Conservation (phyloP, 2,888 invertebrate genomes). For the Altica lythri region DNA sequence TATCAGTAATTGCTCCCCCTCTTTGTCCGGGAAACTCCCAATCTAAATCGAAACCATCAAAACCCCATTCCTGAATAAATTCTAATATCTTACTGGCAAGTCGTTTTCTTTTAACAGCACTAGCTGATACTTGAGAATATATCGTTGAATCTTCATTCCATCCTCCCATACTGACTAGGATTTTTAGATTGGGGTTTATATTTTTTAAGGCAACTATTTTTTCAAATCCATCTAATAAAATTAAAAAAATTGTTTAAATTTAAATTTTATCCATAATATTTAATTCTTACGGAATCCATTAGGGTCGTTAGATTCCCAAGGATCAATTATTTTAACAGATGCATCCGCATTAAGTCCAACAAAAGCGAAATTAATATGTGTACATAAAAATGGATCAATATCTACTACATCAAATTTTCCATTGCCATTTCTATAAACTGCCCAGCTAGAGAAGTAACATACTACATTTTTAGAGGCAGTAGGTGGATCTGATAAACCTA, state of each 20-base stretch:
- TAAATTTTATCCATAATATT: not conserved
- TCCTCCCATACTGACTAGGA: conserved; percentile 68
- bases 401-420: conserved; percentile 43
- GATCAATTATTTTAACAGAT: conserved; percentile 36
- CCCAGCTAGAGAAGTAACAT: conserved; percentile 47
- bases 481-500: too few species aligned
- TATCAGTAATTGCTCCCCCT: conserved; percentile 25
- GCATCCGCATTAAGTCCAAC: conserved; percentile 42
- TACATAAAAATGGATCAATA: conserved; percentile 45
- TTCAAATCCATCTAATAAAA: conserved; percentile 35
- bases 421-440: conserved; percentile 43
- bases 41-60: conserved; percentile 82
- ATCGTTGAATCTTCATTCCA: conserved; percentile 63
- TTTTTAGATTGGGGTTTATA: conserved; percentile 60
- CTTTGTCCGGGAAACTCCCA: conserved; percentile 81
- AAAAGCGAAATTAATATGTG: conserved; percentile 46
- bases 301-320: conserved; percentile 45
- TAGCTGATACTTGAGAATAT: conserved; percentile 57
- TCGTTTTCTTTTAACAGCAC: conserved; percentile 38
- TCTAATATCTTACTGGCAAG: conserved; percentile 23
- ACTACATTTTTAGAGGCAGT: too few species aligned
- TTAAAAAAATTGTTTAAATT: not conserved
- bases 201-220: conserved; percentile 55
- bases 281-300: conserved; percentile 26
- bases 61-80: conserved; percentile 60